Evolutionary conservation across 1,140 invertebrate genomes (phyloP).

Genomic region (Drosophila grimshawi): DNA sequence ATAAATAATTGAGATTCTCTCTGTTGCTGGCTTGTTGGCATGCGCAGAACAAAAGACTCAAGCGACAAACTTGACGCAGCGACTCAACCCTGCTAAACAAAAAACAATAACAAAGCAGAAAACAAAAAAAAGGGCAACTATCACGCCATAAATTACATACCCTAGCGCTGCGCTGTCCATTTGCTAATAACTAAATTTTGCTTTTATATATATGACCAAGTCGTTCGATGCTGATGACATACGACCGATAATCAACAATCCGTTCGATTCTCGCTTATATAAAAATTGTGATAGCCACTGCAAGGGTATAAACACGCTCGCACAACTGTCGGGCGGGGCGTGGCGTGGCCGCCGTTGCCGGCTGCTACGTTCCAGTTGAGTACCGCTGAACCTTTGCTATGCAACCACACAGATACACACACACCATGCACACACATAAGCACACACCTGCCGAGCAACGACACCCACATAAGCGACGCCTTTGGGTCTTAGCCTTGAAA

Average conservation of each 20-base stretch:
- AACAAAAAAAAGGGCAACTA: too few species aligned
- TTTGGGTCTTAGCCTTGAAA: slow-evolving; percentile 41
- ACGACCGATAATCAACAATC: too few species aligned
- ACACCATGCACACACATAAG: not conserved
- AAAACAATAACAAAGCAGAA: not conserved
- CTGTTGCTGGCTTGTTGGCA: not conserved
- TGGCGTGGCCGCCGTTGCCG: slow-evolving; percentile 3
- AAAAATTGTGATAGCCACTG: too few species aligned
- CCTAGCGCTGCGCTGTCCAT: too few species aligned
- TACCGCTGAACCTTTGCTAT: slow-evolving; percentile 32
- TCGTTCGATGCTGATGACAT: too few species aligned
- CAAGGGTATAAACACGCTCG: not conserved
- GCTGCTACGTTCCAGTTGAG: slow-evolving; percentile 45
- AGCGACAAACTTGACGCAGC: slow-evolving; percentile 70
- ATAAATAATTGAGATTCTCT: slow-evolving; percentile 43
- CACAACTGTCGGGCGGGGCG: slow-evolving; percentile 8
- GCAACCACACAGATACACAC: slow-evolving; percentile 6
- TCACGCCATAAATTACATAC: too few species aligned
- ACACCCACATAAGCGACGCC: slow-evolving; percentile 38
- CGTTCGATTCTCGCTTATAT: too few species aligned
- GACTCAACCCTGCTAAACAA: slow-evolving; percentile 7
- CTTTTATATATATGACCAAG: too few species aligned
- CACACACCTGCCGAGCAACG: not conserved
- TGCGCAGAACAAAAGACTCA: slow-evolving; percentile 67
- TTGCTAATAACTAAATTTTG: too few species aligned